Conservation (phyloP, 2,888 invertebrate species). For the Lasioglossum marginatum region DNA sequence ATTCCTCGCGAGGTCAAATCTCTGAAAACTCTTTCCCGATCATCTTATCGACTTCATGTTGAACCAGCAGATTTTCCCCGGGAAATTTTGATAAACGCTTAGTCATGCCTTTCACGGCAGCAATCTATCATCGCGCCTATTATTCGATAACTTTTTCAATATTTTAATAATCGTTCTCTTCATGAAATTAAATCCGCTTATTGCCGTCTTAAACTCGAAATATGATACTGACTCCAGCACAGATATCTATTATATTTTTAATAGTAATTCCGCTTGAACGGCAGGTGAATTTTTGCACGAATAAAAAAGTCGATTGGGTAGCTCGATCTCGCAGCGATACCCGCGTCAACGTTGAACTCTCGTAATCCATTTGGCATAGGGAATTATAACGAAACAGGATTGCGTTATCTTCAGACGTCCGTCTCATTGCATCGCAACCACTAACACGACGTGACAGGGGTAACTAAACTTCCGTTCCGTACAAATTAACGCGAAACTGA, state of each 20-base stretch:
- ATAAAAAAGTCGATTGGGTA: neutral
- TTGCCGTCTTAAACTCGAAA: neutral
- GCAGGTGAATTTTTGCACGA: neutral
- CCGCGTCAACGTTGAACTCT: neutral
- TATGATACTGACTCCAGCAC: neutral
- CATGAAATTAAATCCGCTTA: conserved; percentile 32
- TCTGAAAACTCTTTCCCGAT: conserved; percentile 47
- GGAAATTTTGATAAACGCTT: conserved; percentile 56
- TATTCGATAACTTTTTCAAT: conserved; percentile 43
- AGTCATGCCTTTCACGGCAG: conserved; percentile 46
- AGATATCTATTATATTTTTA: neutral
- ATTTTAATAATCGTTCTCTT: conserved; percentile 36
- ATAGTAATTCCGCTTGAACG: neutral
- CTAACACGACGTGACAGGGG: conserved; percentile 11
- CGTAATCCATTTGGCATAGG: conserved; percentile 20
- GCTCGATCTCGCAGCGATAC: neutral
- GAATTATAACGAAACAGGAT: conserved; percentile 22
- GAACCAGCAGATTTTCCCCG: conserved; percentile 53
- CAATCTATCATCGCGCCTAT: conserved; percentile 55
- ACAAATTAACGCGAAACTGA: conserved; percentile 33
- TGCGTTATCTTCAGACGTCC: conserved; percentile 33
- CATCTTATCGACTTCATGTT: conserved; percentile 51
- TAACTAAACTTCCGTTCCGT: conserved; percentile 23
- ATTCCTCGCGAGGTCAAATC: conserved; percentile 18
- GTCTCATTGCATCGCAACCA: conserved; percentile 26